Percentiles rank a stretch among this genome's conserved stretches.
Conservation (phyloP, 2,888 invertebrate species). For the Stenchaetothrips biformis region DNA sequence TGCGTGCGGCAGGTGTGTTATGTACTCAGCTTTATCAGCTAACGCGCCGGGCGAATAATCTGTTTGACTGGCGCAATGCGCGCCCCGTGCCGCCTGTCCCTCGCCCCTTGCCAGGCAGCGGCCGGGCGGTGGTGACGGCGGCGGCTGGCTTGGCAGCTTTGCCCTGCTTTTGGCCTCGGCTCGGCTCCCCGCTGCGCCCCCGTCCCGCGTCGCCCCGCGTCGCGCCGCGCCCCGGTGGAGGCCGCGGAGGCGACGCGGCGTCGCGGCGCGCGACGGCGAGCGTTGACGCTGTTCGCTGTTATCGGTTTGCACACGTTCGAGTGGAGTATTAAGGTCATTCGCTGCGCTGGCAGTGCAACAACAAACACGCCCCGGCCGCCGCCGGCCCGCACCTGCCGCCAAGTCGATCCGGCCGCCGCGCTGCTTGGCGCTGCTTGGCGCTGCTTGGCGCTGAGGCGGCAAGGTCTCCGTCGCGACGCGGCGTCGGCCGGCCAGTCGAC, state of each 20-base stretch:
- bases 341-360: conserved; percentile 10
- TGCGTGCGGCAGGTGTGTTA: too few relatives aligned
- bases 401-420: too few relatives aligned
- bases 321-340: conserved; percentile 18
- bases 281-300: not conserved
- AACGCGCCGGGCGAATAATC: too few relatives aligned
- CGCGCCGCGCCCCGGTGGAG: not conserved
- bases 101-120: too few relatives aligned
- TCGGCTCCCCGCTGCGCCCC: not conserved
- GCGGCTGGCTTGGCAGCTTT: not conserved
- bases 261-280: not conserved
- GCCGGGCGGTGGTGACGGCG: too few relatives aligned
- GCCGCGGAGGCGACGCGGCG: too few relatives aligned
- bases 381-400: not conserved
- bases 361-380: not conserved
- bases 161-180: not conserved
- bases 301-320: conserved; percentile 20
- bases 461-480: not conserved
- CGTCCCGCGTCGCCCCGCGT: not conserved
- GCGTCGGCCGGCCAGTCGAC: not conserved
- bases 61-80: too few relatives aligned
- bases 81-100: too few relatives aligned
- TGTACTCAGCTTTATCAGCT: too few relatives aligned
- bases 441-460: not conserved
- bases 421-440: not conserved